Evolutionary conservation across 2,888 invertebrate genomes (phyloP), one percentile per base, ranked within the genome.

Genomic region (Andrena praecox): DNA sequence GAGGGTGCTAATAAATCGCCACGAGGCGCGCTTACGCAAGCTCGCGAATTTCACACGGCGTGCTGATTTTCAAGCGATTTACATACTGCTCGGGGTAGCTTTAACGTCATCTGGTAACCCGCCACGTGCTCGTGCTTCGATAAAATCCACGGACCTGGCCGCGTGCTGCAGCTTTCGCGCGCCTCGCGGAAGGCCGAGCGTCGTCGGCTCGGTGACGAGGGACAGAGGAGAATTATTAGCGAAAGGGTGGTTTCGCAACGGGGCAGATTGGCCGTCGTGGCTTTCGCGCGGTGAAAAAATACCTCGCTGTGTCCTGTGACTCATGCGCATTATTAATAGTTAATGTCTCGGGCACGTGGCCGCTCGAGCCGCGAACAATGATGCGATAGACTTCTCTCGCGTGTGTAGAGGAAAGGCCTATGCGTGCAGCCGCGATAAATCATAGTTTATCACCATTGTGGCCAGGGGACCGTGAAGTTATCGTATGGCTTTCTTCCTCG

Each of bases 261-360:
- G 27, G 52, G 27, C 52, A 35, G 62, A 72, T 77, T 72, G 66
- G 56, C 64, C 71, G 62, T 35, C 12, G 7, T n/a, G 63, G 6
- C 20, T 66, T 60, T 29, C 16, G 1, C 35, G 7, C 8, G 16
- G 16, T 27, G 59, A 67, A 76, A 70, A 72, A 73, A 20, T 0
- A 50, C 71, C 16, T 27, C 48, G 29, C 6, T 24, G 27, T 24
- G 52, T 16, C 42, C 8, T 1, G 70, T 68, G 83, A 83, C 64
- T 83, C 83, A 77, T 24, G 27, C 59, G 71, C 67, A 70, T 82
- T 82, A 83, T 83, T 83, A 83, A 83, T 82, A 77, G 72, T 64
- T 64, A 73, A 73, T 80, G 79, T 82, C 82, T 76, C 56, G 74
- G 88, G 60, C 87, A 87, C 87, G 88, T 87, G 87, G 78, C 86